Conservation (phyloP, 2,888 invertebrate species). For the Eustalomyia histrio region DNA sequence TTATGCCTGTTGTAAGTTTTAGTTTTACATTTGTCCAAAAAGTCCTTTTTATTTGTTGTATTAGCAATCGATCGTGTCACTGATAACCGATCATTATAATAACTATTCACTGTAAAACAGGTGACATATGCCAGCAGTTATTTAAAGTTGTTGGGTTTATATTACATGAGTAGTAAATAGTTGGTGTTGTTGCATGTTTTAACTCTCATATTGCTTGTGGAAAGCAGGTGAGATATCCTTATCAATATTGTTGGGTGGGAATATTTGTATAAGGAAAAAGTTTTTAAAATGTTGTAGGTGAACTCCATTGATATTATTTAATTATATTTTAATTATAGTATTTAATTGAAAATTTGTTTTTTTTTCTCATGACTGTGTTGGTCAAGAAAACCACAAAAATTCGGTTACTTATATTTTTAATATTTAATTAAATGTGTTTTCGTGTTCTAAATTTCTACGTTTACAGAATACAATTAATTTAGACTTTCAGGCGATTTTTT, state of each 20-base stretch:
- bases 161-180: not conserved
- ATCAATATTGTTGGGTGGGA: slow-evolving; percentile 34
- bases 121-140: slow-evolving; percentile 32
- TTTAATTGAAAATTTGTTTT: slow-evolving; percentile 25
- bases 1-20: slow-evolving; percentile 35
- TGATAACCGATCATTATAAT: slow-evolving; percentile 67
- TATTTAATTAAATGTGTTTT: too few relatives aligned
- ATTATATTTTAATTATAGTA: slow-evolving; percentile 54
- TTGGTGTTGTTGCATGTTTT: slow-evolving; percentile 20
- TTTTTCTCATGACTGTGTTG: not conserved
- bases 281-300: slow-evolving; percentile 5
- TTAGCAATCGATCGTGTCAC: slow-evolving; percentile 66
- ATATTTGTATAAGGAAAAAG: not conserved
- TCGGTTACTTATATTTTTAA: not conserved
- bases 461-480: too few relatives aligned
- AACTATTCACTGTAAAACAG: slow-evolving; percentile 53
- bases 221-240: slow-evolving; percentile 56
- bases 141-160: not conserved
- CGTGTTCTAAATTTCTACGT: too few relatives aligned
- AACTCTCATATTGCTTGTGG: slow-evolving; percentile 24
- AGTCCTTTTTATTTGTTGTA: slow-evolving; percentile 18
- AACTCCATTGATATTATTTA: slow-evolving; percentile 32
- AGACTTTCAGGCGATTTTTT: too few relatives aligned
- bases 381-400: not conserved
- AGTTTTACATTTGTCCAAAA: slow-evolving; percentile 1